Percentiles rank a stretch among this genome's conserved stretches.
phyloP scores from a whole-genome alignment of 2,888 invertebrate genomes.

The Drosophila parthenogenetica region DNA sequence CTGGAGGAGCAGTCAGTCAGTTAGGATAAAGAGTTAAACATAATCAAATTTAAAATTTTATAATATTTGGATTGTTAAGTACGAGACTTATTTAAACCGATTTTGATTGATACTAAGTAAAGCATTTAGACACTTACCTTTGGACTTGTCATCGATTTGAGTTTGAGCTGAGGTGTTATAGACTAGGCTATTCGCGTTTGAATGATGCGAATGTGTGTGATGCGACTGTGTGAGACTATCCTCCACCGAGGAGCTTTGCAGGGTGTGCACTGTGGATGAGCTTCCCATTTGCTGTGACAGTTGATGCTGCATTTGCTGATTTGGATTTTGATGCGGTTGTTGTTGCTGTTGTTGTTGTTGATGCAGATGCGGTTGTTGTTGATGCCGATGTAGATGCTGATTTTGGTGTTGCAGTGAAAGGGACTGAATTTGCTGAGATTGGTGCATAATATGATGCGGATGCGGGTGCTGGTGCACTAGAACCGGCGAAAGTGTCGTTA shows the following conservation, averaged over 20 bases:
- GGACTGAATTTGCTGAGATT: conserved; percentile 32
- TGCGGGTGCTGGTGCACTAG: conserved; percentile 57
- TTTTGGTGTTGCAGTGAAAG: conserved; percentile 39
- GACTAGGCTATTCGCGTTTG: conserved; percentile 39
- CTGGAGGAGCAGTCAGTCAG: too few species aligned
- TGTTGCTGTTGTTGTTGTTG: conserved; percentile 16
- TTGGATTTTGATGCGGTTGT: background rate
- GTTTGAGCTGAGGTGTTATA: conserved; percentile 48
- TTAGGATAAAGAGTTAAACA: too few species aligned
- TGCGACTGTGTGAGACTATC: conserved; percentile 39
- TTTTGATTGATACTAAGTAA: background rate
- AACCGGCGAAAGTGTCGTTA: conserved; percentile 74
- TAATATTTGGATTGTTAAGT: too few species aligned
- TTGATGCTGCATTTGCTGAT: conserved; percentile 42
- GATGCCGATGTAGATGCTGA: conserved; percentile 40
- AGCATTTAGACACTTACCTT: conserved; percentile 53
- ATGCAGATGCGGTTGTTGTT: conserved; percentile 42
- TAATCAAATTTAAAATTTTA: too few species aligned
- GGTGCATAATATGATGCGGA: conserved; percentile 51
- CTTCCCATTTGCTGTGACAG: conserved; percentile 42
- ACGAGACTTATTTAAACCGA: too few species aligned
- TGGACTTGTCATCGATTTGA: conserved; percentile 65
- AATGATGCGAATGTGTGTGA: conserved; percentile 49
- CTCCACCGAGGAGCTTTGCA: conserved; percentile 50
- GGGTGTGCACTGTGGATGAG: conserved; percentile 57